Conservation (phyloP, 2,113 vertebrate species). For the Grantiella picta region DNA sequence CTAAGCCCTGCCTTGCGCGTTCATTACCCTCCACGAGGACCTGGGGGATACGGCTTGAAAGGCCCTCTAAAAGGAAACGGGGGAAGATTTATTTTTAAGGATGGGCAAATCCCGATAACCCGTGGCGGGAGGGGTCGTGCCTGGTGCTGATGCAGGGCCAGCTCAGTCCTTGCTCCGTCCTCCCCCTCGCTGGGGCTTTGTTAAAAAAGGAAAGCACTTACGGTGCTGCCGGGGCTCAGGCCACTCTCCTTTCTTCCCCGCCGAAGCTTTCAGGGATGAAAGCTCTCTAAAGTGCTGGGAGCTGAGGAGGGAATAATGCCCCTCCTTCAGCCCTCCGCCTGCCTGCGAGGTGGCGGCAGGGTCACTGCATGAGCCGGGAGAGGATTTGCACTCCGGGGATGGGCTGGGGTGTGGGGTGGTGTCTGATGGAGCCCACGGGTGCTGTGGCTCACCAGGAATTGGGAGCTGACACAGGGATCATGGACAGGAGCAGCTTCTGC, state of each 20-base stretch:
- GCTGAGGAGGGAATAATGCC: background rate
- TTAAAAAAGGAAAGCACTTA: constrained; percentile 60
- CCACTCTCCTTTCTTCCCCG: constrained; percentile 26
- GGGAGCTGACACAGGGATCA: background rate
- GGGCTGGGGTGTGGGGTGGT: rapidly evolving
- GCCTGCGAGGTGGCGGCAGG: background rate
- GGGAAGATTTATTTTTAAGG: constrained; percentile 48
- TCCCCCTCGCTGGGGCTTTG: background rate
- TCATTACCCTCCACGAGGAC: constrained; percentile 59
- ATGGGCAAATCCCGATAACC: background rate
- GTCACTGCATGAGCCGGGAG: rapidly evolving
- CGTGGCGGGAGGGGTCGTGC: background rate
- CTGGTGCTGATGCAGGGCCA: rapidly evolving
- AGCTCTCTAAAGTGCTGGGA: constrained; percentile 40
- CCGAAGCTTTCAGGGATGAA: constrained; percentile 59
- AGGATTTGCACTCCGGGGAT: rapidly evolving
- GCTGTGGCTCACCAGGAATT: background rate
- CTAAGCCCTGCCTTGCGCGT: background rate
- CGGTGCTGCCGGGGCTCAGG: background rate
- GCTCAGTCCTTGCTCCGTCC: background rate
- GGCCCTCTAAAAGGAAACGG: background rate
- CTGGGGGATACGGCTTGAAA: constrained; percentile 55
- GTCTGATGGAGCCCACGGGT: rapidly evolving
- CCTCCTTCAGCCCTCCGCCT: background rate
- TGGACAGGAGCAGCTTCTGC: background rate